Conservation (phyloP, 2,113 vertebrate species). For the Catagonus wagneri region DNA sequence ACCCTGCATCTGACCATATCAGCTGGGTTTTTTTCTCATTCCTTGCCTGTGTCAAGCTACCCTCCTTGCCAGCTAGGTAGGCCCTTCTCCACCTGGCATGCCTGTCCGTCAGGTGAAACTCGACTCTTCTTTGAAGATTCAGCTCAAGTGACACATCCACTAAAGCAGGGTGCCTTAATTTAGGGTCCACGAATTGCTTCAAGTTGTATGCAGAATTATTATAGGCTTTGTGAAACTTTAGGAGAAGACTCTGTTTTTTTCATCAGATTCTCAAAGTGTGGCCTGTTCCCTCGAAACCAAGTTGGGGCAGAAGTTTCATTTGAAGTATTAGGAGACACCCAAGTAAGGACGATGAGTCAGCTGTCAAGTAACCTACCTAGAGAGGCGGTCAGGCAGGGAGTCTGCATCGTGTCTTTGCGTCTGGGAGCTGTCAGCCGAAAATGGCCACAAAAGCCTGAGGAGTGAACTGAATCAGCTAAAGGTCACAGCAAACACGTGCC, state of each 20-base stretch:
- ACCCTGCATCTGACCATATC: not conserved
- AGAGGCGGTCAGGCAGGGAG: not conserved
- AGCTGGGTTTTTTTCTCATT: not conserved
- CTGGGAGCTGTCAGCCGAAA: not conserved
- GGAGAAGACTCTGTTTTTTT: not conserved
- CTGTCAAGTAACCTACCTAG: not conserved
- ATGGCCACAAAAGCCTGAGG: not conserved
- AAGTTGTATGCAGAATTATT: not conserved
- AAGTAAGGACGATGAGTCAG: not conserved
- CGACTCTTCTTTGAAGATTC: not conserved
- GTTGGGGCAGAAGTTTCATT: not conserved
- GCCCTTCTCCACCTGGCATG: not conserved
- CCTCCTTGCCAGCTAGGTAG: not conserved
- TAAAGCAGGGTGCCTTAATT: not conserved
- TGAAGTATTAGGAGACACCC: not conserved
- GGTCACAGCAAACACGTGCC: not conserved
- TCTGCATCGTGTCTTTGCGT: not conserved
- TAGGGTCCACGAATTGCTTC: not conserved
- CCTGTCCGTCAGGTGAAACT: slow-evolving; percentile 3
- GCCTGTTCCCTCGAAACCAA: not conserved
- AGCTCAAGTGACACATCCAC: slow-evolving; percentile 35
- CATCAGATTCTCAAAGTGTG: not conserved
- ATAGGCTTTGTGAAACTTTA: not conserved
- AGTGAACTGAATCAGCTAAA: not conserved
- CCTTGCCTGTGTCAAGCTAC: not conserved